Base-by-base conservation (phyloP, 2,113 vertebrate genomes). In the Heterocephalus glaber region DNA sequence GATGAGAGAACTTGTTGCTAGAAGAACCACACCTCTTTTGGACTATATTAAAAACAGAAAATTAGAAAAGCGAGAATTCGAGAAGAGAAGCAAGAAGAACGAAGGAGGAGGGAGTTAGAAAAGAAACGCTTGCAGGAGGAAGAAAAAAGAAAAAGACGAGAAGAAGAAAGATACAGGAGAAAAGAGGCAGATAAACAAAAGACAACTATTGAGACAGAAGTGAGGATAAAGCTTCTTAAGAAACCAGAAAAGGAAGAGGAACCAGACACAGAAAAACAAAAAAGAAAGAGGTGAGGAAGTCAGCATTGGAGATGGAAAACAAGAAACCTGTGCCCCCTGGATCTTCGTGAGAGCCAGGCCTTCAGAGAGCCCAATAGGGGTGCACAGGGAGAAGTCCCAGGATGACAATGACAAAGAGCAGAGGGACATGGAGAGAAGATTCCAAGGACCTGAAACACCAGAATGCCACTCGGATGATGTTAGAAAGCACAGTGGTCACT, bases 201-300 rank as follows among this genome's bases (percentile, higher is more conserved):
- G n/a, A n/a, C n/a, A n/a, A n/a, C n/a, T n/a, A n/a, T n/a, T n/a
- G n/a, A n/a, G n/a, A n/a, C n/a, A n/a, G n/a, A n/a, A n/a, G n/a
- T n/a, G n/a, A n/a, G n/a, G n/a, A n/a, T n/a, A n/a, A n/a, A 99
- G 99, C 99, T 99, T 96, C 99, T 99, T 97, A 99, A 99, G 98
- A 99, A 99, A 95, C 99, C 99, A 87, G 99, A 99, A 97, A 98
- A 99, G 93, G 99, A 99, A 86, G 99, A 99, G 74, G 99, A 99
- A 17, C 95, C 98, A 86, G 97, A 98, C 89, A 98, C 98, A 85
- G 99, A 99, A 97, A 99, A 99, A 65, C 97, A 98, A 33, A 99
- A n/a, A 99, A 97, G 99, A 99, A 88, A 99, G 99, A 99, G 98
- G 97, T 85, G 99, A 99, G 95, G 98, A 98, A 41, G 98, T 97